Base-by-base conservation (phyloP, 2,888 invertebrate species). In the Tinea semifulvella region DNA sequence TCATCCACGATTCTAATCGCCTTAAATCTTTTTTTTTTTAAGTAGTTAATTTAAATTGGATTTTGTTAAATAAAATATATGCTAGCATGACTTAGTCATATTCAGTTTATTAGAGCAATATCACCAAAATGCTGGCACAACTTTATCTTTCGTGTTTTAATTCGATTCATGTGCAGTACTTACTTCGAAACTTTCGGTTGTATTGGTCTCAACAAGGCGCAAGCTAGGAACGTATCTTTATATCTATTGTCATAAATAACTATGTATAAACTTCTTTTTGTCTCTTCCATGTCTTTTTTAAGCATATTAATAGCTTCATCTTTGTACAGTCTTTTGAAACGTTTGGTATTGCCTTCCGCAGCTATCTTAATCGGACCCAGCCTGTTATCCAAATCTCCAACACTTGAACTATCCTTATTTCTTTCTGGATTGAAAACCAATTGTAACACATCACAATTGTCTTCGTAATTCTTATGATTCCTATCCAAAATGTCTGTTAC, bases 401-500 rank as follows among this genome's bases (percentile, higher is more conserved):
- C 85, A 20, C 89, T 87, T 62, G 85, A 84, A 0, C 87, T 88
- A 10, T 82, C 71, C 0, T 87, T 88, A 40, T 82, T 82, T 49
- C 89, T 88, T 49, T 90, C 86, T 0, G 94, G 94, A 75, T 95
- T 92, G 57, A 93, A 94, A 0, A 95, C 86, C 22, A 90, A 71
- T 63, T 94, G 93, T 4, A 96, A 74, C 48, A 91, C 89, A 64
- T 95, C 90, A 63, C 96, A 96, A 57, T 91, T 89, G 43, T 88
- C 87, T 52, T 89, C 88, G 10, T 86, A 83, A 49, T 87, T 84
- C 42, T 88, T 88, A 52, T 65, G 74, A 44, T 77, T 89, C 0
- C 88, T 83, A 57, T 94, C 92, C 36, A 94, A 87, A 50, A 94
- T 91, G 59, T 96, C 96, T 0, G 95, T 95, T 14, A 92, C 92